A percentile compares a stretch with the other conserved stretches of the same genome.
Conservation (phyloP, 2,888 invertebrate genomes). For the Furcula furcula region DNA sequence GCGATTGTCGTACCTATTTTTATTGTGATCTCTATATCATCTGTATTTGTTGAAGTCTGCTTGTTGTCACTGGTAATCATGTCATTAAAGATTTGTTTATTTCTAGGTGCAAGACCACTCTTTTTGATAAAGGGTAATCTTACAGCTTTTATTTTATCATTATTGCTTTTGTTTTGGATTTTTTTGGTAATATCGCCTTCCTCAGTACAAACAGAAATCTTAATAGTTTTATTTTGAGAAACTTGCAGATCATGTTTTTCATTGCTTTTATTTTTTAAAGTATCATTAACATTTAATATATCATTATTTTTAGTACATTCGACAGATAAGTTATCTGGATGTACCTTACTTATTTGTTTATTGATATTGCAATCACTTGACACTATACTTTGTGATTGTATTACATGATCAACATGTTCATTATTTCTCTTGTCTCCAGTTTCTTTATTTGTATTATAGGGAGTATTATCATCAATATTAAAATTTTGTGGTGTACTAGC, state of each 20-base stretch:
- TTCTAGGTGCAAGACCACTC: slow-evolving; percentile 34
- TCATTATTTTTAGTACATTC: slow-evolving; percentile 7
- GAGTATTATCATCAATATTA: slow-evolving; percentile 57
- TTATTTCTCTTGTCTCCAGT: slow-evolving; percentile 8
- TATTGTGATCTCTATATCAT: slow-evolving; percentile 67
- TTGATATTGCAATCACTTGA: neutral
- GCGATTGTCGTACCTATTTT: slow-evolving; percentile 62
- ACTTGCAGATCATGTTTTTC: neutral
- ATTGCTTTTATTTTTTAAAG: no score
- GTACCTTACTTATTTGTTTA: neutral
- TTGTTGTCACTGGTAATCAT: slow-evolving; percentile 24
- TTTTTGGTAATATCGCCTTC: slow-evolving; percentile 5
- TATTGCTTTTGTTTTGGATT: slow-evolving; percentile 6
- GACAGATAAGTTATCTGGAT: slow-evolving; percentile 1
- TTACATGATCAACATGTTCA: slow-evolving; percentile 1
- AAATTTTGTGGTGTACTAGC: slow-evolving; percentile 21
- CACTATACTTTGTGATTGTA: neutral
- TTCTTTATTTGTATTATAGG: slow-evolving; percentile 22
- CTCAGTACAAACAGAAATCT: slow-evolving; percentile 3
- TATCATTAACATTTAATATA: neutral
- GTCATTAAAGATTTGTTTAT: slow-evolving; percentile 13
- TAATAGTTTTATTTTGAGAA: no score
- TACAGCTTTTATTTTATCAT: neutral
- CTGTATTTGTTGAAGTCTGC: slow-evolving; percentile 30
- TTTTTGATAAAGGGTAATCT: slow-evolving; percentile 56